A percentile compares a stretch with the other conserved stretches of the same genome.
Evolutionary conservation across 2,113 vertebrate genomes (phyloP).

Genomic region (Athene cunicularia): DNA sequence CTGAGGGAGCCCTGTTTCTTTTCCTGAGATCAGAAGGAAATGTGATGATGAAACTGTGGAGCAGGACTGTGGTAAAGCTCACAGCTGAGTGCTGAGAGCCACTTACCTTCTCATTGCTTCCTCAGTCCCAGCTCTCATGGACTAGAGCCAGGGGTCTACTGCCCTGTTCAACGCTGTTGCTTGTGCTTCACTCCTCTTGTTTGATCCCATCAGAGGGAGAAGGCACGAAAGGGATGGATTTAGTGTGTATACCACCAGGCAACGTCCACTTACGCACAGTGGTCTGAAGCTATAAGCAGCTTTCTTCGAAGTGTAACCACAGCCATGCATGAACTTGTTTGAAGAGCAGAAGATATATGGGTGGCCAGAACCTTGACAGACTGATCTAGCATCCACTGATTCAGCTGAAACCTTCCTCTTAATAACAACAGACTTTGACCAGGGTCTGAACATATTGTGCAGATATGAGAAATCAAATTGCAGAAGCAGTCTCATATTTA

Average conservation of each 20-base stretch:
- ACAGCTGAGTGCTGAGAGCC: neutral
- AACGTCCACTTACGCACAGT: neutral
- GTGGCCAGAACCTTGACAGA: neutral
- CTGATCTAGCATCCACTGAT: neutral
- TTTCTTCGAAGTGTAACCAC: neutral
- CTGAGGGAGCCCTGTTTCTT: fast-evolving
- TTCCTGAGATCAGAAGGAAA: neutral
- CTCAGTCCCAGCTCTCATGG: neutral
- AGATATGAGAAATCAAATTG: neutral
- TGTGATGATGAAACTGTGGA: neutral
- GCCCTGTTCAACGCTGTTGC: neutral
- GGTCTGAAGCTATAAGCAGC: neutral
- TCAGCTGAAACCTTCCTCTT: neutral
- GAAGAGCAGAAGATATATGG: neutral
- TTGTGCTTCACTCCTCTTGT: neutral
- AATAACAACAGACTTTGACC: neutral
- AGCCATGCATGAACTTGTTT: neutral
- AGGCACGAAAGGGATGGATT: fast-evolving
- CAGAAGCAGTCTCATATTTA: neutral
- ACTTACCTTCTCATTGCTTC: neutral
- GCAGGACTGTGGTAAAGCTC: neutral
- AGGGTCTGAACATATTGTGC: neutral
- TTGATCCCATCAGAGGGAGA: neutral
- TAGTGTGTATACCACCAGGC: neutral
- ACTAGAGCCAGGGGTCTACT: neutral